Conservation (phyloP, 2,888 invertebrate genomes). For the Dicycla oo region DNA sequence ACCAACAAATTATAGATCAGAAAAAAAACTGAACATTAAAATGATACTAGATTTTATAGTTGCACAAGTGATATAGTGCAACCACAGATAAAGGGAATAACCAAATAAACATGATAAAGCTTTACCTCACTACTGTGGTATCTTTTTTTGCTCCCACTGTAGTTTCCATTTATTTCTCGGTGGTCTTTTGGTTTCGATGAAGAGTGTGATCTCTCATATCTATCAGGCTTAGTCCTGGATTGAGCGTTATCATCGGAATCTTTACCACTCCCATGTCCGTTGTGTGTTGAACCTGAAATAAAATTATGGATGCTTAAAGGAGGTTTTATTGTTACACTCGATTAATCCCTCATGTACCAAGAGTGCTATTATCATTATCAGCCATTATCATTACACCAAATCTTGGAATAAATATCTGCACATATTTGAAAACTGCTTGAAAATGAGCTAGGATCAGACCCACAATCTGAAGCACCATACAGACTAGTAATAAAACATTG, state of each 20-base stretch:
- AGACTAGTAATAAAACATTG: conserved; percentile 2
- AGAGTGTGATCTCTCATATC: conserved; percentile 67
- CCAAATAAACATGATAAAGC: conserved; percentile 37
- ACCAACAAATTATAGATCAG: not conserved
- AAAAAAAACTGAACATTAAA: not conserved
- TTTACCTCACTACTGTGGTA: conserved; percentile 85
- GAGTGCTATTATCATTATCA: conserved; percentile 4
- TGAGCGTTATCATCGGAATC: conserved; percentile 80
- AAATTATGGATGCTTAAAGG: conserved; percentile 20
- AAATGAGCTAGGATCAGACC: not conserved
- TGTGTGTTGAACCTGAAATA: conserved; percentile 78
- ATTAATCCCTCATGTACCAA: not conserved
- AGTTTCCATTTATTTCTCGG: conserved; percentile 78
- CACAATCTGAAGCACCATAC: not conserved
- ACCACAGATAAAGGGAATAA: conserved; percentile 49
- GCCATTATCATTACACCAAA: not conserved
- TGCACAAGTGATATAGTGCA: conserved; percentile 30
- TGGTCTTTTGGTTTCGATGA: conserved; percentile 66
- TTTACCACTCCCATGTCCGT: conserved; percentile 81
- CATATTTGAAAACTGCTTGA: not conserved
- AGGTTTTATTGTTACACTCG: conserved; percentile 3
- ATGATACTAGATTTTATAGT: conserved; percentile 1
- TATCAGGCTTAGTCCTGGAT: conserved; percentile 71
- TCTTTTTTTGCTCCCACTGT: conserved; percentile 80
- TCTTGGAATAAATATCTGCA: not conserved